Evolutionary conservation across 2,797 vertebrate species (phyloP).

Genomic region (Rhinogobio ventralis): DNA sequence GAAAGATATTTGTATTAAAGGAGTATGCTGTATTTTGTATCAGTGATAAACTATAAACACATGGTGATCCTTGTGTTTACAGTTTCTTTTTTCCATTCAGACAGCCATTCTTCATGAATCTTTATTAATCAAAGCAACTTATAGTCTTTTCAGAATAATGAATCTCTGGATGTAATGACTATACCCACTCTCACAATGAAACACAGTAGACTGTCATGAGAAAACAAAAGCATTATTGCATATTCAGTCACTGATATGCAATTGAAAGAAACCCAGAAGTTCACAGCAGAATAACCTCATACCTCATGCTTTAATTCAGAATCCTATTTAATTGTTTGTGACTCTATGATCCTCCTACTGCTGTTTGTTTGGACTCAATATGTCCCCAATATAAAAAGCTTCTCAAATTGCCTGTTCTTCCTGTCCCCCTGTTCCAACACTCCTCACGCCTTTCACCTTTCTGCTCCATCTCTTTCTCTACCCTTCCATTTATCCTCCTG

Average conservation of each 20-base stretch:
- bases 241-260: neutral
- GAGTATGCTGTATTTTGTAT: neutral
- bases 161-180: neutral
- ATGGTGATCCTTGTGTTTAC: neutral
- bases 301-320: neutral
- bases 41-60: neutral
- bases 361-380: neutral
- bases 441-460: neutral
- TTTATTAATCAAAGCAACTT: neutral
- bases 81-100: neutral
- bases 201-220: neutral
- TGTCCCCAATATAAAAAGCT: constrained; percentile 17
- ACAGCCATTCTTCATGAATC: neutral
- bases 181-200: neutral
- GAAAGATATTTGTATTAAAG: neutral
- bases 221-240: neutral
- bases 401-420: neutral
- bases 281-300: constrained; percentile 15
- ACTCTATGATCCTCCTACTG: neutral
- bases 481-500: constrained; percentile 5
- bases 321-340: constrained; percentile 20
- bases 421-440: neutral
- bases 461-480: neutral
- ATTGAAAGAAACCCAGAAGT: neutral
- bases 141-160: neutral